Evolutionary conservation across 1,140 invertebrate species (phyloP).

Genomic region (Drosophila novamexicana): DNA sequence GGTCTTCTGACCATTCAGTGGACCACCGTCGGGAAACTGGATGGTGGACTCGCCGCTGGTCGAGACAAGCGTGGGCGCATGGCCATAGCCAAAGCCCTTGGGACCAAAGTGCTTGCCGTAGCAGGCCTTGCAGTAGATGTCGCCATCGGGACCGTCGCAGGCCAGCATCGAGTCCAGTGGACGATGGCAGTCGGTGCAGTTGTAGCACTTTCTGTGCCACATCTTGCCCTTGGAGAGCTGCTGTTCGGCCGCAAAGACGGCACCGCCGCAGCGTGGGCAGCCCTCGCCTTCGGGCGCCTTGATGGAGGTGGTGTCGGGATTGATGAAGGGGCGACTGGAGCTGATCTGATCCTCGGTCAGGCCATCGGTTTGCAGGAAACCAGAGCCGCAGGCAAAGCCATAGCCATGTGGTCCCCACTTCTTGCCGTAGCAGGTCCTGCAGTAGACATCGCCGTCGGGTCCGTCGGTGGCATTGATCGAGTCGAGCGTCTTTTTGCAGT

Average conservation of each 20-base stretch:
- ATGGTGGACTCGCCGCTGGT: constrained; percentile 89
- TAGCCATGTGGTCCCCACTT: constrained; percentile 98
- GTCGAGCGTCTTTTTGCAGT: constrained; percentile 96
- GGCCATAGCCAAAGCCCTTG: constrained; percentile 95
- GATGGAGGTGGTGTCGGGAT: constrained; percentile 94
- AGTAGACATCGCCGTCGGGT: constrained; percentile 95
- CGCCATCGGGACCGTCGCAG: constrained; percentile 94
- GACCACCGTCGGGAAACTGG: constrained; percentile 87
- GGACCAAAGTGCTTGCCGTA: constrained; percentile 96
- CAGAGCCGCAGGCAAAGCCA: constrained; percentile 97
- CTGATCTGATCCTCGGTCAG: constrained; percentile 93
- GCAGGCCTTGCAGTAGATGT: constrained; percentile 94
- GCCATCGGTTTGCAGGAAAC: constrained; percentile 95
- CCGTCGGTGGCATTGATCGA: constrained; percentile 97
- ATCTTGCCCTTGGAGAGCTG: constrained; percentile 96
- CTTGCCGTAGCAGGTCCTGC: constrained; percentile 87
- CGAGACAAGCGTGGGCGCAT: constrained; percentile 93
- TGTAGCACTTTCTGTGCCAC: constrained; percentile 98
- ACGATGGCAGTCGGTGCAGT: constrained; percentile 95
- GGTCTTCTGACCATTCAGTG: constrained; percentile 86
- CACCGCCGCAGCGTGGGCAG: constrained; percentile 95
- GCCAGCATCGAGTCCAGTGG: constrained; percentile 96
- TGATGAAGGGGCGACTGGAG: constrained; percentile 90
- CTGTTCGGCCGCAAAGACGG: constrained; percentile 97
- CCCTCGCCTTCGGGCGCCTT: constrained; percentile 94